phyloP scores from a whole-genome alignment of 1,140 invertebrate species.

The Cyrtorhinus lividipennis region DNA sequence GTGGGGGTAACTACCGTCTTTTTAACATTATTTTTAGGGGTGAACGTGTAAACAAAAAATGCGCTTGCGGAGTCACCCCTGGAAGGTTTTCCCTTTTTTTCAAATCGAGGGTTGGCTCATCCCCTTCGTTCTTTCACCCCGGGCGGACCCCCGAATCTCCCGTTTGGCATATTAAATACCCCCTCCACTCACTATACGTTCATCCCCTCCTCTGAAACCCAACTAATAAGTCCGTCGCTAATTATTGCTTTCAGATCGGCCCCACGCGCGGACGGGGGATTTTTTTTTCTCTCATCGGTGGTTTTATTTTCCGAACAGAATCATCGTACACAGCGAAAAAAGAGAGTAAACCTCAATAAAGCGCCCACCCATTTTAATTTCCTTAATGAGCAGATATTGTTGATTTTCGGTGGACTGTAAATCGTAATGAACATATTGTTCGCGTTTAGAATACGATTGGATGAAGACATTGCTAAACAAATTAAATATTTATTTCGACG shows the following conservation, averaged over 20 bases:
- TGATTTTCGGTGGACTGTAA: background rate
- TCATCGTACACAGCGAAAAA: no score
- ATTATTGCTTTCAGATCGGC: background rate
- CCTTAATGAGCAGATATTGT: background rate
- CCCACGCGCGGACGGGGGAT: no score
- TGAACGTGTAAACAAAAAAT: background rate
- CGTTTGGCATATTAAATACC: background rate
- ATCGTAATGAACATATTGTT: background rate
- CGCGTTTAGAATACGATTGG: no score
- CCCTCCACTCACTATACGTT: no score
- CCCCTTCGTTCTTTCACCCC: no score
- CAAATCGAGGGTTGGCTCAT: background rate
- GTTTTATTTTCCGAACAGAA: no score
- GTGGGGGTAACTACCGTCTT: background rate
- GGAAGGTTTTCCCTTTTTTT: background rate
- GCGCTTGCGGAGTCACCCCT: background rate
- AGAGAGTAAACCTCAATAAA: background rate
- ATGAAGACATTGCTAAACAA: no score
- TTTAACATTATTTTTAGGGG: background rate
- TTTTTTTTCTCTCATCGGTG: background rate
- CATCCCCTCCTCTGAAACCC: background rate
- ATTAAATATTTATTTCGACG: no score
- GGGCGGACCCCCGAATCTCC: background rate
- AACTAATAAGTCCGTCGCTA: background rate
- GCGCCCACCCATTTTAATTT: background rate